Evolutionary conservation across 2,797 vertebrate genomes (phyloP), one percentile per base, ranked within the genome.

Genomic region (Coilia nasus): DNA sequence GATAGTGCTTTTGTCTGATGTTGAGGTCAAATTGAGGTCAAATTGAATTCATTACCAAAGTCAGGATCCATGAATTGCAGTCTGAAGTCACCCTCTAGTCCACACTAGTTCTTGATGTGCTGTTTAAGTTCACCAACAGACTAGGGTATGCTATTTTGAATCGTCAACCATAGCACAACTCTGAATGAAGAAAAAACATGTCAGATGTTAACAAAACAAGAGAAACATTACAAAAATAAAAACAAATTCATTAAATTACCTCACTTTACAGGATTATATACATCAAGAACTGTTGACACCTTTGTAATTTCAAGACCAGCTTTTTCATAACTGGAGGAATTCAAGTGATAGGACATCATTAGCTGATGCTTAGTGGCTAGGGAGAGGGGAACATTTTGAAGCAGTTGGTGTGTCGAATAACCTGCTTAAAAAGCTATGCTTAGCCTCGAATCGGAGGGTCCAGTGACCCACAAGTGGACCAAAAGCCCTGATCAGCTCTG

Each of bases 381-480:
- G 41, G 82, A 83, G 28, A 83, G 82, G 19, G 82, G 82, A 21
- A 83, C 82, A 83, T 83, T 83, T 83, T 67, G 28, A 67, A 83
- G 82, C 50, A 83, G 64, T n/a, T 83, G 59, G 82, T 50, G 82
- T 83, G 35, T 67, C 15, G 59, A 19, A 83, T 60, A 64, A 47
- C 25, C 60, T 67, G 60, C n/a, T 67, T 85, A 85, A 47, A 81
- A 57, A 85, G 81, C 81, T 17, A 6, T 56, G 54, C 81, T 85
- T 80, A 54, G 19, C 50, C 50, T n/a, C 14, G 81, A 85, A 57
- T 80, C 15, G 35, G 50, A 85, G n/a, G n/a, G 59, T 85, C 75
- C 75, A 81, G 75, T 83, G 46, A 47, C 46, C 46, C 46, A 47
- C 46, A 47, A n/a, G n/a, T n/a, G n/a, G n/a, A n/a, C n/a, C n/a